Evolutionary conservation across 2,113 vertebrate genomes (phyloP).

Genomic region (Anhinga rufa): DNA sequence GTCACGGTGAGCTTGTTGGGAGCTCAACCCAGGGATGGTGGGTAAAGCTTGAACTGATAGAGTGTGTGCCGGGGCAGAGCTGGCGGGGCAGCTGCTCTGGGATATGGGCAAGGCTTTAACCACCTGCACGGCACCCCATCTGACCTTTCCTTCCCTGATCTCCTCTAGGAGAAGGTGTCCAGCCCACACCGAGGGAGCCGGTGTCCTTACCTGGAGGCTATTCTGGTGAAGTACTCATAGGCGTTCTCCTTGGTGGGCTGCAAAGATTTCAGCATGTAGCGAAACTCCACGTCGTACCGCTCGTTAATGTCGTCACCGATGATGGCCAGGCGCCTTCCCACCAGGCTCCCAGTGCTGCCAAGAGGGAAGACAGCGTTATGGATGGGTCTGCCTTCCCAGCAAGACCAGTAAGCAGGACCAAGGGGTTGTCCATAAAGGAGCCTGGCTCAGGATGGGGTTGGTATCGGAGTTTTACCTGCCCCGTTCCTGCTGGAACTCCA

Average conservation of each 20-base stretch:
- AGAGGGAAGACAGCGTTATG: fast-evolving
- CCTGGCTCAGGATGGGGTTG: background rate
- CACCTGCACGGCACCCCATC: fast-evolving
- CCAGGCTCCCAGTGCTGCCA: slow-evolving; percentile 52
- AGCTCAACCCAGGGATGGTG: background rate
- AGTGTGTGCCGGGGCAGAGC: background rate
- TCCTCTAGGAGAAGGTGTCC: background rate
- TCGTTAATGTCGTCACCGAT: slow-evolving; percentile 78
- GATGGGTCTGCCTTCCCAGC: background rate
- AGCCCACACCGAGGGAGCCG: fast-evolving
- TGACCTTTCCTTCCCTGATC: background rate
- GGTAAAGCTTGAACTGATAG: background rate
- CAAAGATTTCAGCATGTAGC: slow-evolving; percentile 65
- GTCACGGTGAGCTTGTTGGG: fast-evolving
- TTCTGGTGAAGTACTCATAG: slow-evolving; percentile 72
- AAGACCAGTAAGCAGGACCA: background rate
- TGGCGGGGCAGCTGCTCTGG: fast-evolving
- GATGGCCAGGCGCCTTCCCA: slow-evolving; percentile 75
- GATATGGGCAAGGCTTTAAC: background rate
- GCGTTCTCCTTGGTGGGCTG: slow-evolving; percentile 67
- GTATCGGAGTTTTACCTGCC: slow-evolving; percentile 37
- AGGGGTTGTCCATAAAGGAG: fast-evolving
- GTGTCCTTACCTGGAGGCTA: slow-evolving; percentile 72
- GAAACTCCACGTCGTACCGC: slow-evolving; percentile 73
- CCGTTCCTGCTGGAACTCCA: slow-evolving; percentile 37